Base-by-base conservation (phyloP, 2,888 invertebrate species). In the Diabrotica balteata region DNA sequence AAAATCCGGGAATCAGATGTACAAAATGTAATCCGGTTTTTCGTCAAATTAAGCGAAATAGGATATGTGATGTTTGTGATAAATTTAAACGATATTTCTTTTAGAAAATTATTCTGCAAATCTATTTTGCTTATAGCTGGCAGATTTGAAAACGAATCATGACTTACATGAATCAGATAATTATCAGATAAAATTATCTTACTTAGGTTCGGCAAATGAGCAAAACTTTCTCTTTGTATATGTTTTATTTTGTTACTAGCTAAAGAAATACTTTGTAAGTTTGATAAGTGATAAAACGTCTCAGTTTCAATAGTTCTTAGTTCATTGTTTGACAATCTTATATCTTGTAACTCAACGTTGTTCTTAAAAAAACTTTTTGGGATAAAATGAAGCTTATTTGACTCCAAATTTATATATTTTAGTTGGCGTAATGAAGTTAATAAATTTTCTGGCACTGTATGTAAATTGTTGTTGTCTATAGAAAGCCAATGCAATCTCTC, bases 111-210 rank as follows among this genome's bases (percentile, higher is more conserved):
- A 76, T 90, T 89, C 84, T 94, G 94, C 69, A 95, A 85, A 82
- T 95, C 94, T 66, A 96, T 85, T 78, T 91, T 90, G 73, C 90
- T 89, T 75, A 97, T 84, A 80, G 89, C 90, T 32, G 92, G 90
- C 77, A 96, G 86, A 80, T 93, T 90, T 65, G 88, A 86, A 80
- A 96, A 93, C 7, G 94, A 90, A 63, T 89, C 88, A 54, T 88
- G 87, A 68, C 91, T 91, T 76, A 97, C 89, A 73, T 88, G 88
- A 71, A 87, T 87, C 77, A 97, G 88, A 76, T 90, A 87, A 85
- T 97, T 97, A 80, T 93, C 90, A 62, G 94, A 92, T 76, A 97
- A 86, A 82, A 95, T 93, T 77, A 97, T 86, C 79, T 93, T 93
- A 76, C 90, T 89, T 75, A 97, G 87, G 82, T 90, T 90, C 47